phyloP scores from a whole-genome alignment of 2,113 vertebrate genomes.

The Felis catus region DNA sequence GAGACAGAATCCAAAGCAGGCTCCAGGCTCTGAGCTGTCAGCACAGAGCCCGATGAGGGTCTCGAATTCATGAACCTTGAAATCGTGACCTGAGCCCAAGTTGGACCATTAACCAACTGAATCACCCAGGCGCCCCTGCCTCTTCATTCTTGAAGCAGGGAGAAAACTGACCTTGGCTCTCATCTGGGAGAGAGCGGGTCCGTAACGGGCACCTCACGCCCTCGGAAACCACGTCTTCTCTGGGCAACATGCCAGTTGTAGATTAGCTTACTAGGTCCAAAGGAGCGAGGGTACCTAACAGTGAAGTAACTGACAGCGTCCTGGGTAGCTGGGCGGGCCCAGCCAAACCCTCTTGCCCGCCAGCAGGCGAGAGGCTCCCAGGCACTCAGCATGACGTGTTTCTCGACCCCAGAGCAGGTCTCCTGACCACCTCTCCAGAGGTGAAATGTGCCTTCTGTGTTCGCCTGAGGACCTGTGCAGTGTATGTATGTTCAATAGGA shows the following conservation, averaged over 20 bases:
- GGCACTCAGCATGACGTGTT: background rate
- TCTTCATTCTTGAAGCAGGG: background rate
- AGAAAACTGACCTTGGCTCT: background rate
- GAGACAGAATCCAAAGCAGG: no score
- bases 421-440: background rate
- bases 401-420: constrained; percentile 18
- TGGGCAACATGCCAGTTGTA: background rate
- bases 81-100: no score
- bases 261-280: background rate
- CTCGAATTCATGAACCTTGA: no score
- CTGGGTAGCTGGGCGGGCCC: constrained; percentile 55
- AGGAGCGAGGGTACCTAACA: background rate
- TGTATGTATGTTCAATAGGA: background rate
- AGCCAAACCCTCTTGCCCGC: background rate
- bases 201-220: background rate
- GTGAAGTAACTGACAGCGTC: background rate
- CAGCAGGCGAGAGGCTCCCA: background rate
- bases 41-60: no score
- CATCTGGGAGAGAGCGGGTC: background rate
- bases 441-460: constrained; percentile 33
- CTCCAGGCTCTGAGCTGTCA: no score
- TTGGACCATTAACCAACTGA: no score
- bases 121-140: no score
- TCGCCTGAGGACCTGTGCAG: background rate
- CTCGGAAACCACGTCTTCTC: background rate